These are phyloP conservation scores for Cryptocheilus praepositus DNA, from an alignment of 2,888 invertebrate genomes.

Conservation along the genomic window DNA sequence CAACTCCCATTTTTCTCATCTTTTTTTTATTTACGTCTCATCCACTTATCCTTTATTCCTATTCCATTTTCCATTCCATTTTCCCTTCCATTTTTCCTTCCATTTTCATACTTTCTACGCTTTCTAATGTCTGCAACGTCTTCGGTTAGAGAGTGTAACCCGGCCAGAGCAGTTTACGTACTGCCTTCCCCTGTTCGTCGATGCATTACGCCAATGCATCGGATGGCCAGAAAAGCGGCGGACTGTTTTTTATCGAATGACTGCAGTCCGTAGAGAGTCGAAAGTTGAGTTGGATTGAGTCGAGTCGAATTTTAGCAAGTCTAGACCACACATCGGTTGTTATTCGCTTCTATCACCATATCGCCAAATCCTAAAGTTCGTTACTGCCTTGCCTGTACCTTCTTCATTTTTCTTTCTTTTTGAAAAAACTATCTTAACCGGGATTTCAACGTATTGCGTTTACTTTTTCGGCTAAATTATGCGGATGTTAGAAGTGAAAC, in stretches of 20 bases:
- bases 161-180: too few species aligned
- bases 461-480: too few species aligned
- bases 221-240: constrained; percentile 61
- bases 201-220: constrained; percentile 55
- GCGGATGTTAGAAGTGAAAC: too few species aligned
- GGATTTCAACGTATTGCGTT: constrained; percentile 49
- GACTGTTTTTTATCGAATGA: constrained; percentile 68
- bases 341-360: constrained; percentile 37
- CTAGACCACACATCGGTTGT: constrained; percentile 63
- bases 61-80: too few species aligned
- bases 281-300: constrained; percentile 47
- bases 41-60: too few species aligned
- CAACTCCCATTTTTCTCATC: too few species aligned
- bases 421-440: constrained; percentile 41
- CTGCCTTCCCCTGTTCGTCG: too few species aligned
- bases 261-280: constrained; percentile 63
- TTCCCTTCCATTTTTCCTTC: too few species aligned
- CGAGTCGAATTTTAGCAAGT: constrained; percentile 56
- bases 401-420: constrained; percentile 22
- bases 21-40: too few species aligned
- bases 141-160: too few species aligned
- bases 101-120: too few species aligned
- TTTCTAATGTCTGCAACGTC: too few species aligned
- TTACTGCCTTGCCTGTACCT: constrained; percentile 35
- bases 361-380: constrained; percentile 38